Evolutionary conservation across 92 coral and sea anemone species (phyloP).

Genomic region (Meandrina meandrites): DNA sequence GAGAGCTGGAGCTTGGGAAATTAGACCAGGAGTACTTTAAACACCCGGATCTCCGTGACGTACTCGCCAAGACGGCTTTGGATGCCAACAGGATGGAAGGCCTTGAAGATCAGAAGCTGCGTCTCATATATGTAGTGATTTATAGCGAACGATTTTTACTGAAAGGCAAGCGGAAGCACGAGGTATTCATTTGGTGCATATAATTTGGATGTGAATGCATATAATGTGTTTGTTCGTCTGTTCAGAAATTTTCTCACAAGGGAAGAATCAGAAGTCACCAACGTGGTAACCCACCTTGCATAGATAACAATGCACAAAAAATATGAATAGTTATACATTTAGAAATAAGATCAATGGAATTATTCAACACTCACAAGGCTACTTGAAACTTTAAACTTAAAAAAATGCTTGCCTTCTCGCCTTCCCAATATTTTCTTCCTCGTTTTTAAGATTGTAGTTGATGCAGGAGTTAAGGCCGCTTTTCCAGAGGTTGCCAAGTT

Average conservation of each 20-base stretch:
- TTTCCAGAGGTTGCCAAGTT: neutral
- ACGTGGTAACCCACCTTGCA: no score
- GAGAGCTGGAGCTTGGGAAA: neutral
- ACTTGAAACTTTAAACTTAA: no score
- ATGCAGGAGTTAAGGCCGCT: neutral
- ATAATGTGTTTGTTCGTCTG: neutral
- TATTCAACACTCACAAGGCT: no score
- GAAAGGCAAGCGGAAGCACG: neutral
- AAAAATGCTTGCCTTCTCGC: no score
- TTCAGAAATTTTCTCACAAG: neutral
- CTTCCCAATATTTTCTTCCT: neutral
- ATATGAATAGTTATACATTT: no score
- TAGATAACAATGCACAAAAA: no score
- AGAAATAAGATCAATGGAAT: no score
- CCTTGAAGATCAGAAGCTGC: neutral
- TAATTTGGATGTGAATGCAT: neutral
- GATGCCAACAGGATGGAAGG: neutral
- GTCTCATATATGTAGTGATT: constrained; percentile 1
- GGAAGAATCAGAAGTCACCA: no score
- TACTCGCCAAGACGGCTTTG: neutral
- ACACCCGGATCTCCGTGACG: neutral
- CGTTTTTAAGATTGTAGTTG: neutral
- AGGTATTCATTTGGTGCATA: neutral
- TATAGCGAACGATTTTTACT: constrained; percentile 13
- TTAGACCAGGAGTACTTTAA: constrained; percentile 15